Conservation (phyloP, 2,113 vertebrate genomes). For the Pelodiscus sinensis region DNA sequence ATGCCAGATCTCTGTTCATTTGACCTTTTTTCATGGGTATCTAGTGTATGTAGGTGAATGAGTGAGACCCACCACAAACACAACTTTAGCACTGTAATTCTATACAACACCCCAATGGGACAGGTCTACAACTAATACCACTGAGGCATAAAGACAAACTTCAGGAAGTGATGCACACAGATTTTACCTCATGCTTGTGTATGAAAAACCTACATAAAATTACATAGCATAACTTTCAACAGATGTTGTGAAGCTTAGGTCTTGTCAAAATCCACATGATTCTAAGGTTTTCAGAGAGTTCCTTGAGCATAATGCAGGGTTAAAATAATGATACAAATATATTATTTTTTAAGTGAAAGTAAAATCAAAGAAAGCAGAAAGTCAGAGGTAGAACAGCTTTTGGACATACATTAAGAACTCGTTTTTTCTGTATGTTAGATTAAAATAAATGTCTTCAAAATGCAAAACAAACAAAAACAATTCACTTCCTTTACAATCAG, state of each 20-base stretch:
- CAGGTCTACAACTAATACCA: conserved; percentile 36
- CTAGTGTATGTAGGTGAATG: conserved; percentile 66
- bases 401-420: background rate
- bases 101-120: conserved; percentile 32
- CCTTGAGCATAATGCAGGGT: conserved; percentile 30
- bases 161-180: conserved; percentile 64
- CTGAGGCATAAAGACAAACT: conserved; percentile 24
- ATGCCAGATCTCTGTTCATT: conserved; percentile 74
- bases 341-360: conserved; percentile 10
- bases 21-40: conserved; percentile 75
- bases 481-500: background rate
- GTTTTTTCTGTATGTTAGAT: background rate
- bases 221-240: conserved; percentile 64
- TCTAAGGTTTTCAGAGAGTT: conserved; percentile 30
- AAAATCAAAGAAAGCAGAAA: background rate
- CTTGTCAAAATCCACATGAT: conserved; percentile 60
- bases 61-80: conserved; percentile 74
- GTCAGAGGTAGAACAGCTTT: background rate
- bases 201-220: conserved; percentile 37
- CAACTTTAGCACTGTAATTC: conserved; percentile 42
- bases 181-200: conserved; percentile 51
- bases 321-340: conserved; percentile 34
- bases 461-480: background rate
- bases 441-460: background rate
- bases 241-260: conserved; percentile 70